Evolutionary conservation across 1,140 invertebrate genomes (phyloP), one percentile per base, ranked within the genome.

Genomic region (Drosophila santomea): DNA sequence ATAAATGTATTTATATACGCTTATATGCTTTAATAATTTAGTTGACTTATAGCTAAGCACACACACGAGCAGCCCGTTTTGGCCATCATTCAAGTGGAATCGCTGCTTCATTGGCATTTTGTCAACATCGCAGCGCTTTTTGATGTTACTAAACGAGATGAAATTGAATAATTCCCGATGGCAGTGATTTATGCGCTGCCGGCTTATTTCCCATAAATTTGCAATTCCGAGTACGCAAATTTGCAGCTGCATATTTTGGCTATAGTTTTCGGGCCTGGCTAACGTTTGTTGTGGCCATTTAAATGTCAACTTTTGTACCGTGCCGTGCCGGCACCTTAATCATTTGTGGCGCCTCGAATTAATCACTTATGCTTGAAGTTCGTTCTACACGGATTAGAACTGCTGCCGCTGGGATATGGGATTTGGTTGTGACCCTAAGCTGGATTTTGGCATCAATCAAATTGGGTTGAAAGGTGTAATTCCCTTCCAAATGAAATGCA

Each of bases 21-120:
- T 44, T 47, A 72, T 67, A 25, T 61, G 67, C 56, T 72, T 61
- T 51, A 75, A 75, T 75, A 74, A 74, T 75, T 74, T 57, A 57
- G 69, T 75, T 75, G 71, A 74, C 73, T 75, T 75, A 58, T 75
- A 10, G 73, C 71, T 66, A 47, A 73, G 41, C 55, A 60, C 47
- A 69, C 47, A 69, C 39, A 69, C 35, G 6, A 32, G 35, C 57
- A 12, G 32, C 11, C 36, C 17, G 44, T 61, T 72, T 71, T 63
- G 71, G 50, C 58, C 59, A 74, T 63, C 71, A 74, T 45, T 74
- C 71, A 74, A 74, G 39, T 58, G 35, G 36, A 75, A 76, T 74
- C 32, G 73, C 28, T 44, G 61, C 60, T 66, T 75, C 54, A 76
- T 75, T 75, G 47, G 52, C 45, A 54, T 44, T 58, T 67, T 51